A percentile compares a stretch with the other conserved stretches of the same genome.
These are phyloP conservation scores for Heteromurus nitidus DNA, from an alignment of 2,888 invertebrate species.

Conservation along the genomic window DNA sequence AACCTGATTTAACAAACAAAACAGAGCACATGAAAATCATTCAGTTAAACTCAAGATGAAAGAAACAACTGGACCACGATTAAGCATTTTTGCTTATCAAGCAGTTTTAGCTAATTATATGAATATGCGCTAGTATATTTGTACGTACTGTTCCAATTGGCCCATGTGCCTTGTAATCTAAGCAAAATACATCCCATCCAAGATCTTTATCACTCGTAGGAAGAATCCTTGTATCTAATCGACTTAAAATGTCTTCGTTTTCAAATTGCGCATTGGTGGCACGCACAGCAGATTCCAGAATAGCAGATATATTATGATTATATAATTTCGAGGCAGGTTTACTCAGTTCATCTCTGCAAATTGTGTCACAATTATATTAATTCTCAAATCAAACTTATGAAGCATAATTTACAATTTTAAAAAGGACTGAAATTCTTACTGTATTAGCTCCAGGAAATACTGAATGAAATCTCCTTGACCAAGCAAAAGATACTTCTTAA, in stretches of 20 bases:
- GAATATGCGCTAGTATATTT: neutral
- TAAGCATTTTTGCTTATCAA: too few relatives aligned
- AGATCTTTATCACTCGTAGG: conserved; percentile 83
- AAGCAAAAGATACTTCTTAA: conserved; percentile 91
- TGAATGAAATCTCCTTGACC: conserved; percentile 98
- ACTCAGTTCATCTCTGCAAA: conserved; percentile 86
- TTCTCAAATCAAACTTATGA: neutral
- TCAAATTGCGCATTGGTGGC: conserved; percentile 96
- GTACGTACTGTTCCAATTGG: conserved; percentile 88
- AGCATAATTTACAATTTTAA: too few relatives aligned
- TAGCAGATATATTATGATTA: conserved; percentile 90
- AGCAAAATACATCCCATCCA: conserved; percentile 93
- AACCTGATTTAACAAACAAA: conserved; percentile 75
- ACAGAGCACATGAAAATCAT: conserved; percentile 1
- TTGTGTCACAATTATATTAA: neutral
- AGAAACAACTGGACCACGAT: neutral
- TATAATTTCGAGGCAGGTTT: conserved; percentile 90
- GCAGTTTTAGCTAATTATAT: too few relatives aligned
- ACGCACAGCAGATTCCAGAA: conserved; percentile 89
- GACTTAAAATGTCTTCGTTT: conserved; percentile 90
- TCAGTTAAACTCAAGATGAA: conserved; percentile 4
- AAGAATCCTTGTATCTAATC: conserved; percentile 88
- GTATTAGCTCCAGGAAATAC: conserved; percentile 92
- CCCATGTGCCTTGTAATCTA: conserved; percentile 91
- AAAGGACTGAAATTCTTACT: conserved; percentile 82